Evolutionary conservation across 2,113 vertebrate species (phyloP), one percentile per base, ranked within the genome.

Genomic region (Xyliphius kryptos): DNA sequence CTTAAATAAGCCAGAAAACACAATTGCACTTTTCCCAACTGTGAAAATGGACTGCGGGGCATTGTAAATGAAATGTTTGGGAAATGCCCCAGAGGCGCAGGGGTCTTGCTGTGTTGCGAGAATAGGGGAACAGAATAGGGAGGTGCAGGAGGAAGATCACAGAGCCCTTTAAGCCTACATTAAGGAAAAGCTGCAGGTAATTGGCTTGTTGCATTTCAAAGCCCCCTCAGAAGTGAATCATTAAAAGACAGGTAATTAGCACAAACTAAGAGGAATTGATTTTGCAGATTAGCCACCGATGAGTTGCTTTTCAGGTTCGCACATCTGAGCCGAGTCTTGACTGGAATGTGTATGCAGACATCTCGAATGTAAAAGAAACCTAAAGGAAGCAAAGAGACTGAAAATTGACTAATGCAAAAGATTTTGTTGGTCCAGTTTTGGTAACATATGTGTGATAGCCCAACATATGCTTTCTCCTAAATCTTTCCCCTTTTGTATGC

Each of bases 1-100:
- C 70, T 76, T 50, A 70, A 87, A 89, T 86, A 87, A 87, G 82
- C 82, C 85, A 83, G 84, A 89, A 89, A 89, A 89, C 77, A 86
- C 88, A 86, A 84, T 85, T 84, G 83, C 76, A 77, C 82, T 80
- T 82, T 80, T 77, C 53, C 79, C 69, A 77, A 77, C 85, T 86
- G 86, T 82, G 87, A 86, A 88, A 83, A 79, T 79, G 74, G 79
- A 84, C 85, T 85, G 78, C 75, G 72, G 81, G 82, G 83, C 80
- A 77, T 82, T 81, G 81, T 85, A 88, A 84, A 86, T 87, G 83
- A 83, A 83, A 82, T 65, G 82, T 67, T 72, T 55, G 66, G 71
- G 87, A 83, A 85, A 88, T 81, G 79, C 80, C 79, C 72, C 76
- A 75, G 83, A 76, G 82, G 78, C 73, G 12, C 21, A 46, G 61